A percentile compares a stretch with the other conserved stretches of the same genome.
phyloP scores from a whole-genome alignment of 2,888 invertebrate genomes.

The Acronicta aceris region DNA sequence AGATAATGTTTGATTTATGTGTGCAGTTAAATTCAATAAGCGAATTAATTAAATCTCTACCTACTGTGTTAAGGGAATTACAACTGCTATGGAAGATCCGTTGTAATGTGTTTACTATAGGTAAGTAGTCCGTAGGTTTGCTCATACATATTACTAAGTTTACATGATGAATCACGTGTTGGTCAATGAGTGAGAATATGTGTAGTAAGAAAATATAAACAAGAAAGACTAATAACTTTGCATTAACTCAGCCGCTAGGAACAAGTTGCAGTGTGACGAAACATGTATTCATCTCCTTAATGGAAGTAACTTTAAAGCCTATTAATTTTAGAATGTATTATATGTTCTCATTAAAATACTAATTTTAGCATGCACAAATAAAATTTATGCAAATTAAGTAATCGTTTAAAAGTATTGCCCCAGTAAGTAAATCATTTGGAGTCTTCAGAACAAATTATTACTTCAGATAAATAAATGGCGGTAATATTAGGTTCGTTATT shows the following conservation, averaged over 20 bases:
- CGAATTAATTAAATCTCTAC: constrained; percentile 23
- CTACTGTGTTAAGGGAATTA: not conserved
- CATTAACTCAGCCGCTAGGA: constrained; percentile 43
- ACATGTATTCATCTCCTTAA: constrained; percentile 36
- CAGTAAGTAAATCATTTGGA: constrained; percentile 27
- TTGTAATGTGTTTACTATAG: not conserved
- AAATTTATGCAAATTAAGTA: constrained; percentile 24
- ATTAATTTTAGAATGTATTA: constrained; percentile 49
- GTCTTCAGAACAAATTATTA: constrained; percentile 29
- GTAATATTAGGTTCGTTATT: constrained; percentile 4
- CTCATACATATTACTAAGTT: constrained; percentile 12
- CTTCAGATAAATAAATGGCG: constrained; percentile 19
- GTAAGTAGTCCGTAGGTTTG: constrained; percentile 18
- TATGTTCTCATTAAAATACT: constrained; percentile 45
- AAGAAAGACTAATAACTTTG: constrained; percentile 55
- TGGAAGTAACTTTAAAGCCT: constrained; percentile 45
- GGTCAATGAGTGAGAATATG: constrained; percentile 47
- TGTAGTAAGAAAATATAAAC: constrained; percentile 55
- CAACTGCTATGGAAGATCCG: constrained; percentile 20
- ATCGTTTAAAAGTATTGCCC: constrained; percentile 26
- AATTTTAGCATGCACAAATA: constrained; percentile 36
- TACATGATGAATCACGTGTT: constrained; percentile 51
- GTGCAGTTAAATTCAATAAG: constrained; percentile 1
- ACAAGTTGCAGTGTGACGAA: constrained; percentile 49
- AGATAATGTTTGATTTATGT: constrained; percentile 35